Percentiles rank a stretch among this genome's conserved stretches.
Conservation (phyloP, 2,797 vertebrate species). For the Linurgus olivaceus region DNA sequence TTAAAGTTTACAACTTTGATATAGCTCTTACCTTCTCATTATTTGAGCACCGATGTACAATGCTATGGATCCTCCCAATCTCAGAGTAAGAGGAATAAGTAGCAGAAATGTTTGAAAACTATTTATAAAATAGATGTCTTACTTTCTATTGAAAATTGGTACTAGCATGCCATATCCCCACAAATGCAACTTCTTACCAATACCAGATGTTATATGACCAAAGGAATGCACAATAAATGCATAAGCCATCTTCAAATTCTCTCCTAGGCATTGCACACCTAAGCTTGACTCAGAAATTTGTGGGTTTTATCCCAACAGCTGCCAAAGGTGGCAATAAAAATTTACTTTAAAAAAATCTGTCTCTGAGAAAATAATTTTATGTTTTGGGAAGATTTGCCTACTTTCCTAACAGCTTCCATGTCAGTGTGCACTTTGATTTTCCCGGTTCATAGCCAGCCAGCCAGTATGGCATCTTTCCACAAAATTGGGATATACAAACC, state of each 20-base stretch:
- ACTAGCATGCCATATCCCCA: too few relatives aligned
- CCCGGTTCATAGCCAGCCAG: not conserved
- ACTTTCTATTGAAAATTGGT: not conserved
- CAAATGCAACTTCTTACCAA: not conserved
- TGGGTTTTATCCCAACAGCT: not conserved
- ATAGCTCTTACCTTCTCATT: not conserved
- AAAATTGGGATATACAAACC: not conserved
- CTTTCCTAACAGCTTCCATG: not conserved
- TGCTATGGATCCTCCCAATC: not conserved
- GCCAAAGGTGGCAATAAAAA: not conserved
- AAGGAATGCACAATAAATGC: not conserved
- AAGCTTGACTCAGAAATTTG: not conserved
- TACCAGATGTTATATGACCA: fast-evolving
- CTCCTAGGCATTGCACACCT: not conserved
- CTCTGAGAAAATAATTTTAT: not conserved
- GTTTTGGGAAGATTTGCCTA: not conserved
- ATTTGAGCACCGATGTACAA: not conserved
- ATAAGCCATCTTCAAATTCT: not conserved
- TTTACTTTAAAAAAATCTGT: not conserved
- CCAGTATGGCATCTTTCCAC: not conserved
- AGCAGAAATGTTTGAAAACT: not conserved
- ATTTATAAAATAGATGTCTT: not conserved
- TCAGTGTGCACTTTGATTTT: not conserved
- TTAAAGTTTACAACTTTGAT: not conserved
- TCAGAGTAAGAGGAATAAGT: not conserved